phyloP scores from a whole-genome alignment of 2,797 vertebrate genomes.

The Clarias platycephalus region DNA sequence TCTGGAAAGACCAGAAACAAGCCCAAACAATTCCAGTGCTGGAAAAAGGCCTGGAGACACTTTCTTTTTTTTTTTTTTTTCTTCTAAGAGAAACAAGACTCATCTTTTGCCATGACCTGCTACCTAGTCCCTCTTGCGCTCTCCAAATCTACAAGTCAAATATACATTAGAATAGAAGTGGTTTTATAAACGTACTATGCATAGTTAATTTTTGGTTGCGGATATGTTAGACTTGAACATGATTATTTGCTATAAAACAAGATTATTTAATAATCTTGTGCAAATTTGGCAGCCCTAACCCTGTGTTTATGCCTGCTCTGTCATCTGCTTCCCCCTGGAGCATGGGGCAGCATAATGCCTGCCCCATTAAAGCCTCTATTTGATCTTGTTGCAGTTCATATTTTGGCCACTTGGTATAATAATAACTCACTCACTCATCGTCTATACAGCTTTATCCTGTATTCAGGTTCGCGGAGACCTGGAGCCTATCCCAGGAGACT shows the following conservation, averaged over 20 bases:
- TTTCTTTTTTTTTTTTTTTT: too few relatives aligned
- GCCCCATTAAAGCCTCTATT: background rate
- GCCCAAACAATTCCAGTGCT: background rate
- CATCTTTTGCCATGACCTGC: background rate
- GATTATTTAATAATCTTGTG: background rate
- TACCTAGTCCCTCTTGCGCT: background rate
- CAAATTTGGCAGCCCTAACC: background rate
- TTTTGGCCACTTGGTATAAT: background rate
- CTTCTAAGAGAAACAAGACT: background rate
- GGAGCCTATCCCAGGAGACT: too few relatives aligned
- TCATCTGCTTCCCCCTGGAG: background rate
- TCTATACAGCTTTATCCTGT: too few relatives aligned
- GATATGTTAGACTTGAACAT: background rate
- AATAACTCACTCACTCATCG: background rate
- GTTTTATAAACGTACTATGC: background rate
- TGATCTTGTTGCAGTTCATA: background rate
- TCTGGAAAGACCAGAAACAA: conserved; percentile 10
- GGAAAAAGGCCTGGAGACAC: background rate
- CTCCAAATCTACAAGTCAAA: background rate
- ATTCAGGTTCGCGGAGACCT: too few relatives aligned
- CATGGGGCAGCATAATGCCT: background rate
- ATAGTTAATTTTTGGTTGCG: background rate
- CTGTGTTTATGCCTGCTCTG: background rate
- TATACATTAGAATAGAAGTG: background rate
- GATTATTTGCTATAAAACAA: background rate